Evolutionary conservation across 2,113 vertebrate species (phyloP), one percentile per base, ranked within the genome.

Genomic region (Oncorhynchus kisutch): DNA sequence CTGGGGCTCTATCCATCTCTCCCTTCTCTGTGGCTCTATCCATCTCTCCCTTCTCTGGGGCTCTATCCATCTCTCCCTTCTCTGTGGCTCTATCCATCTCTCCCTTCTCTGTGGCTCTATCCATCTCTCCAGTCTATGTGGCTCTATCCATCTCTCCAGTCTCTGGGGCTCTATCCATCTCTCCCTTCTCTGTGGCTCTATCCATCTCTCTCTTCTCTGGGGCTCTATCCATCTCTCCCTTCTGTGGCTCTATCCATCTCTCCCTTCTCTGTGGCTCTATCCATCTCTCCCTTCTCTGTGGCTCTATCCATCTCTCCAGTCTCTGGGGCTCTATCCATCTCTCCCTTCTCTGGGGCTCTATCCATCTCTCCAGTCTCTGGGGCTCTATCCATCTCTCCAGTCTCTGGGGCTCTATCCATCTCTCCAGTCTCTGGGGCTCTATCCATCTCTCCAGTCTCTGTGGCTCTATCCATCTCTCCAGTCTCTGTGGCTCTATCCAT

Each of bases 361-460:
- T 62, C 68, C 25, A 13, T 67, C 64, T 54, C 45, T 18, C 25
- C 70, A 39, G 13, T 66, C 73, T 54, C 51, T 76, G 16, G 25
- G 20, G 31, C 72, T 67, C 49, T 39, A 20, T 69, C 49, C 31
- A n/a, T n/a, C n/a, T n/a, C n/a, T n/a, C n/a, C n/a, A n/a, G n/a
- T n/a, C n/a, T n/a, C n/a, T n/a, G n/a, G n/a, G n/a, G n/a, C n/a
- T n/a, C 66, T 14, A 3, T 68, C 8, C 67, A 27, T 67, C 51
- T 39, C 54, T 73, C 25, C 72, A 49, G 8, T 76, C 49, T 71
- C 57, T 51, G 11, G 3, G 24, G 3, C 11, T n/a, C 20, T 16
- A 59, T 62, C 68, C 25, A 13, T 67, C 64, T 54, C 45, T 18
- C 25, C 70, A 39, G 13, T 66, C 73, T 54, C 51, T 76, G 16